Evolutionary conservation across 1,140 invertebrate species (phyloP).

Genomic region (Drosophila busckii): DNA sequence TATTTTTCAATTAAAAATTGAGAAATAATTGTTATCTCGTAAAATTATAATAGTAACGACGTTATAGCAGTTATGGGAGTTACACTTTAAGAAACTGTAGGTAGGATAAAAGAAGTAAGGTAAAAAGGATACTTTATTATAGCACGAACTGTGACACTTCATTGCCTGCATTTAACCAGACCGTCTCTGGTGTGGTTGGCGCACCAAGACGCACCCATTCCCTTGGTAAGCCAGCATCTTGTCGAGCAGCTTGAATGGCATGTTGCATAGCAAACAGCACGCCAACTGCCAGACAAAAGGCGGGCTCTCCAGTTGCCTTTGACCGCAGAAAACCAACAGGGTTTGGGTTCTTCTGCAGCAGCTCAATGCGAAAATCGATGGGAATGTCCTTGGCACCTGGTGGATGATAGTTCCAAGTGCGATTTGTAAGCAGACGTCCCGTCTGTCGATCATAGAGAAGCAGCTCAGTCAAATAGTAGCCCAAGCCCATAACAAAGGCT

Average conservation of each 20-base stretch:
- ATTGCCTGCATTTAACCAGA: conserved; percentile 64
- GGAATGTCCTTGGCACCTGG: conserved; percentile 90
- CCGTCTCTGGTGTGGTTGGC: conserved; percentile 78
- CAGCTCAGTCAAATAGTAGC: conserved; percentile 87
- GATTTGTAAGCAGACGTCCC: conserved; percentile 85
- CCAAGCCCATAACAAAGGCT: conserved; percentile 90
- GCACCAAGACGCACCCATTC: conserved; percentile 80
- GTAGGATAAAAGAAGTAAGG: too few species aligned
- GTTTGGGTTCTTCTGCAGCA: conserved; percentile 86
- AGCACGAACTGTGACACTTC: conserved; percentile 34
- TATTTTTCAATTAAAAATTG: too few species aligned
- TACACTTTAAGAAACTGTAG: background rate
- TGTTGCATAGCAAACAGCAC: conserved; percentile 87
- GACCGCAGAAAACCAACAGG: conserved; percentile 85
- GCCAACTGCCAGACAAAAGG: conserved; percentile 83
- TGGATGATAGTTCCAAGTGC: conserved; percentile 90
- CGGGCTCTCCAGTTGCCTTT: conserved; percentile 91
- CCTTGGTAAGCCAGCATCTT: conserved; percentile 80
- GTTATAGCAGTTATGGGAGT: background rate
- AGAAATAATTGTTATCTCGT: too few species aligned
- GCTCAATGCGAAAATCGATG: conserved; percentile 87
- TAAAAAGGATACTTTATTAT: conserved; percentile 22
- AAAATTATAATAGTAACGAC: too few species aligned
- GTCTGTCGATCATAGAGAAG: conserved; percentile 83
- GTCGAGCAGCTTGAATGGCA: conserved; percentile 84